A percentile compares a stretch with the other conserved stretches of the same genome.
These are phyloP conservation scores for Euproctis similis DNA, from an alignment of 2,888 invertebrate genomes.

Conservation along the genomic window DNA sequence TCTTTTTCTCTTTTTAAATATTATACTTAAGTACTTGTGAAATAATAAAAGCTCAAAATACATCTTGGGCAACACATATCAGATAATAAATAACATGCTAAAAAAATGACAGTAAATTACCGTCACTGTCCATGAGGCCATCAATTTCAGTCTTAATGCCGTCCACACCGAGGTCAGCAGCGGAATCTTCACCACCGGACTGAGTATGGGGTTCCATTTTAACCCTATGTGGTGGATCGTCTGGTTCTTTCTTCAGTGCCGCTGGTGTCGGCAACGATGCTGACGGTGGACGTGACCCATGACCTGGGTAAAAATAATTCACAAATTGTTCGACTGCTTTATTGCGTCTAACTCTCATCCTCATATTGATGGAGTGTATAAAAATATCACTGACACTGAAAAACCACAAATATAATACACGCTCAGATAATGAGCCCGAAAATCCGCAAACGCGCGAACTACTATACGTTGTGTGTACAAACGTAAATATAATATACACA, in stretches of 20 bases:
- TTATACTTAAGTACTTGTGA: no score
- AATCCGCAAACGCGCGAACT: no score
- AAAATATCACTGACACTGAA: neutral
- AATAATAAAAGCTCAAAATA: no score
- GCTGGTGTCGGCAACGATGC: conserved; percentile 70
- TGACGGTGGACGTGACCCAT: conserved; percentile 70
- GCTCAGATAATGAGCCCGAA: no score
- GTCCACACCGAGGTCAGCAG: conserved; percentile 61
- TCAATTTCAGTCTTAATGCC: conserved; percentile 73
- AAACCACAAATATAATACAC: neutral
- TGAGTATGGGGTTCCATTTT: conserved; percentile 68
- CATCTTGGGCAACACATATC: no score
- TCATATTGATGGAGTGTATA: no score
- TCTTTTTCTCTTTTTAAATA: no score
- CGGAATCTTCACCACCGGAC: conserved; percentile 51
- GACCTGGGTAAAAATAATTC: conserved; percentile 35
- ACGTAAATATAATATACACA: no score
- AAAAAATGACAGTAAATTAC: no score
- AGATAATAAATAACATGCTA: no score
- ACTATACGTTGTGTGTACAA: no score
- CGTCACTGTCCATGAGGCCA: conserved; percentile 71
- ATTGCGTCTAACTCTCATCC: conserved; percentile 3
- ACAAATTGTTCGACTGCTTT: neutral
- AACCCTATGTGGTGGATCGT: conserved; percentile 61
- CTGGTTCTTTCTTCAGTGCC: conserved; percentile 68